Conservation (phyloP, 2,113 vertebrate genomes). For the Coregonus clupeaformis region DNA sequence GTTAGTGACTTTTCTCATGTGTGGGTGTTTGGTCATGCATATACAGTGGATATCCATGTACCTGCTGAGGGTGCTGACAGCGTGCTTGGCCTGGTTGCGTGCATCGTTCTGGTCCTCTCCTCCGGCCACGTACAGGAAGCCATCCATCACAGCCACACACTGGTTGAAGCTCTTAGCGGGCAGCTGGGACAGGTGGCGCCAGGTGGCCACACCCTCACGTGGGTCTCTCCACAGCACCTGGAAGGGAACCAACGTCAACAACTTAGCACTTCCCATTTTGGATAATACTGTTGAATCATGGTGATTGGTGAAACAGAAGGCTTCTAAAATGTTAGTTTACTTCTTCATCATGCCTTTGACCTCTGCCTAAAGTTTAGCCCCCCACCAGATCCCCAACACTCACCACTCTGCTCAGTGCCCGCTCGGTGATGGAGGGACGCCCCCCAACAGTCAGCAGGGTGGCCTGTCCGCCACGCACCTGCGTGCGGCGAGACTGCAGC, state of each 20-base stretch:
- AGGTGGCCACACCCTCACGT: constrained; percentile 73
- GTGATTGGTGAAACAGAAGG: neutral
- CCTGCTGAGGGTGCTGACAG: constrained; percentile 82
- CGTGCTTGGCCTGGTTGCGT: constrained; percentile 84
- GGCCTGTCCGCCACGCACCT: constrained; percentile 73
- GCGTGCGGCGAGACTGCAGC: constrained; percentile 78
- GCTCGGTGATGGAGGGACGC: constrained; percentile 76
- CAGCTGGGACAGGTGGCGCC: constrained; percentile 81
- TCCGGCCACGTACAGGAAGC: constrained; percentile 81
- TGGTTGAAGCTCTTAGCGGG: constrained; percentile 86
- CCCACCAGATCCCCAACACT: constrained; percentile 9
- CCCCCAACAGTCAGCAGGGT: constrained; percentile 78
- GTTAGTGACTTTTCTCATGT: neutral
- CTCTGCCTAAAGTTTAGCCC: no score
- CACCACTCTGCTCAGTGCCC: constrained; percentile 81
- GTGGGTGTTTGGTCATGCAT: no score
- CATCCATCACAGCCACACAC: constrained; percentile 83
- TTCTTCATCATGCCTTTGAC: no score
- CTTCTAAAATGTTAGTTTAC: no score
- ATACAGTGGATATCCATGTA: constrained; percentile 23
- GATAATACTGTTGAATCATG: neutral
- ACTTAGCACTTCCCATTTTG: neutral
- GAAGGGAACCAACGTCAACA: constrained; percentile 28
- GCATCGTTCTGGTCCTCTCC: constrained; percentile 86
- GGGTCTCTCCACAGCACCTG: constrained; percentile 80